Evolutionary conservation across 1,140 invertebrate genomes (phyloP).

Genomic region (Drosophila aff.): DNA sequence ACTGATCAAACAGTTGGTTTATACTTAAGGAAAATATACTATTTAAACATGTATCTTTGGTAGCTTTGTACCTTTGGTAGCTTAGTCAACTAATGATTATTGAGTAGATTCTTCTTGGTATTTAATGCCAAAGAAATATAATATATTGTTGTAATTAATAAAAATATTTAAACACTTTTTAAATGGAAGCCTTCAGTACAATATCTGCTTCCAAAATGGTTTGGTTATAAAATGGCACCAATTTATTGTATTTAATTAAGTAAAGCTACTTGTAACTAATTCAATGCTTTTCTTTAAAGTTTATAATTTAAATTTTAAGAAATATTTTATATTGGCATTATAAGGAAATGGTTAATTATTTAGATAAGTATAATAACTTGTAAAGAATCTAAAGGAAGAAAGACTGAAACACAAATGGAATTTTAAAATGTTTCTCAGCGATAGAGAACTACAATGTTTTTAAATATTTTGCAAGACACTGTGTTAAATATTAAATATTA

Average conservation of each 20-base stretch:
- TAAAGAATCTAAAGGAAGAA: too few species aligned
- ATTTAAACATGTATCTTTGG: neutral
- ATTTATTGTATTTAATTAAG: neutral
- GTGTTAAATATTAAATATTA: neutral
- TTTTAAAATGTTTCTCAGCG: too few species aligned
- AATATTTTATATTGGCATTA: neutral
- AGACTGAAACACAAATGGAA: too few species aligned
- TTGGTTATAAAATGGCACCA: too few species aligned
- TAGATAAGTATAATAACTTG: too few species aligned
- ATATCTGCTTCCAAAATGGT: neutral
- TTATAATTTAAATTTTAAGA: neutral
- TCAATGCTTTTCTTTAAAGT: neutral
- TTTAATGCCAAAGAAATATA: too few species aligned
- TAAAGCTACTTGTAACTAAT: neutral
- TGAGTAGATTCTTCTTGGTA: too few species aligned
- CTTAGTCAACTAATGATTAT: neutral
- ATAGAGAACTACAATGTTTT: neutral
- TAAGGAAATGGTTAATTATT: too few species aligned
- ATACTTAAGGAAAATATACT: neutral
- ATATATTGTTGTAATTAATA: too few species aligned
- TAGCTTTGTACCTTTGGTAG: neutral
- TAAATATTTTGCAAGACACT: neutral
- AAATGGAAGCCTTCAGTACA: neutral
- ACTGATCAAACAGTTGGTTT: neutral
- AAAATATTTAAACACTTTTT: neutral